Percentiles rank a stretch among this genome's conserved stretches.
Evolutionary conservation across 2,888 invertebrate genomes (phyloP).

Genomic region (Dione vanillae): DNA sequence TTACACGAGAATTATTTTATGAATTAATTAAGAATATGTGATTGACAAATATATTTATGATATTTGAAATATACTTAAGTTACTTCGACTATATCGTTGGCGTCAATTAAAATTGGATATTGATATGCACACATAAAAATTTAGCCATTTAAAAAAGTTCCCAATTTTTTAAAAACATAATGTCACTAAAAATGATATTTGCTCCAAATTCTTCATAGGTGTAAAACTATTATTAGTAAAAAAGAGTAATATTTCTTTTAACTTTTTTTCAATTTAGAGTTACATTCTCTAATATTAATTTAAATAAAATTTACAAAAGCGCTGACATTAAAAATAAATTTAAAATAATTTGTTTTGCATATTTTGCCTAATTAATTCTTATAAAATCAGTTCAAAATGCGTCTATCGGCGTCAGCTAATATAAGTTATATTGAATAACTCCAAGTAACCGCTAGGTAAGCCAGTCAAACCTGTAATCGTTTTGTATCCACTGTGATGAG

Average conservation of each 20-base stretch:
- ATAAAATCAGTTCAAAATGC: constrained; percentile 12
- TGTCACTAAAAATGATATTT: no score
- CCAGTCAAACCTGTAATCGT: constrained; percentile 47
- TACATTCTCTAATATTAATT: no score
- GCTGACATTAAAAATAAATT: neutral
- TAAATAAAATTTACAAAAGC: no score
- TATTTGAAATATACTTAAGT: neutral
- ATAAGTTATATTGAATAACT: constrained; percentile 56
- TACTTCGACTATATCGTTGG: neutral
- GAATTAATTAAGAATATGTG: neutral
- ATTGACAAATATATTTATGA: neutral
- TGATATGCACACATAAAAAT: no score
- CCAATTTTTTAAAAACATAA: no score
- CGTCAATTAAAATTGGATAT: neutral
- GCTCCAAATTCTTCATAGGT: no score
- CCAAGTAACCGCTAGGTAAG: constrained; percentile 53
- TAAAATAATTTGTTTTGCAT: no score
- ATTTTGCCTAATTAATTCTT: neutral
- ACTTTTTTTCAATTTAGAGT: no score
- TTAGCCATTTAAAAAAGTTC: no score
- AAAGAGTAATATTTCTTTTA: no score
- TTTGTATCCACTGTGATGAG: constrained; percentile 77
- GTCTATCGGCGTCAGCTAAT: constrained; percentile 25
- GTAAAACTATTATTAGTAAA: no score
- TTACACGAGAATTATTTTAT: neutral